These are phyloP conservation scores for Tenthredo notha DNA, from an alignment of 2,888 invertebrate genomes.

Conservation along the genomic window DNA sequence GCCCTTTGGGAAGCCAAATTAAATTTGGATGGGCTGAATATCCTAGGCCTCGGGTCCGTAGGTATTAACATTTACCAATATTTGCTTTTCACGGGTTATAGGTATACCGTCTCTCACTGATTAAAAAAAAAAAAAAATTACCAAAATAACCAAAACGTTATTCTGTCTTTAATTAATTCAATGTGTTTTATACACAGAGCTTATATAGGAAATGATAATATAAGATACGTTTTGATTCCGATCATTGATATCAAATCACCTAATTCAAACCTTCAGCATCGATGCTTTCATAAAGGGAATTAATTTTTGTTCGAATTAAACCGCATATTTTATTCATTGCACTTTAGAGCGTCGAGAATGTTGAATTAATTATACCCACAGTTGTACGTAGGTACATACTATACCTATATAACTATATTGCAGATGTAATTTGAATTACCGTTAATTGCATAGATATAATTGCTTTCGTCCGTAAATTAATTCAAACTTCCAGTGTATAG, in stretches of 20 bases:
- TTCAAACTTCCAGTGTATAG: background rate
- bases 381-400: background rate
- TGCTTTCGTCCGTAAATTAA: background rate
- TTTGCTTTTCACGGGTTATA: background rate
- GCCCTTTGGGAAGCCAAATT: slow-evolving; percentile 19
- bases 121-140: background rate
- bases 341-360: background rate
- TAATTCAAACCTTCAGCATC: no score
- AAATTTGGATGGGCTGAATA: slow-evolving; percentile 22
- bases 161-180: background rate
- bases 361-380: background rate
- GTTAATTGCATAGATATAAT: slow-evolving; percentile 17
- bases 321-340: background rate
- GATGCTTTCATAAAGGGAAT: no score
- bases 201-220: no score
- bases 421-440: slow-evolving; percentile 1
- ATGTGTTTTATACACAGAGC: background rate
- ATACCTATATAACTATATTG: background rate
- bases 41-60: background rate
- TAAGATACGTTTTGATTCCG: no score
- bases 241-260: no score
- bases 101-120: background rate
- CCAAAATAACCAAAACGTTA: background rate
- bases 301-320: background rate
- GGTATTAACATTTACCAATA: slow-evolving; percentile 22